Conservation (phyloP, 1,140 invertebrate species). For the Gryon sp. region DNA sequence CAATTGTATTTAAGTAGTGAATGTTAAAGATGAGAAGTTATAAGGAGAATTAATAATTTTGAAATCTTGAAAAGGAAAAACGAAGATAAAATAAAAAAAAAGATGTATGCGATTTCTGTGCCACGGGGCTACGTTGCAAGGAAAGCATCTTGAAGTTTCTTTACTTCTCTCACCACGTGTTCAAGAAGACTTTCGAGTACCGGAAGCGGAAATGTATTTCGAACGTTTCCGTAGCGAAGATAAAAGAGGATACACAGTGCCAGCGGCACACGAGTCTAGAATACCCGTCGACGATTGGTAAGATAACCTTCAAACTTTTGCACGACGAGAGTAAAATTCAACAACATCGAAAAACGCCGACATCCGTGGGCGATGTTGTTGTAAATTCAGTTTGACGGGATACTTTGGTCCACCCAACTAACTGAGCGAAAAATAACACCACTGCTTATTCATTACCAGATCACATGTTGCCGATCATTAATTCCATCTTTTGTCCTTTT, state of each 20-base stretch:
- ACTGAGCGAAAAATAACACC: slow-evolving; percentile 9
- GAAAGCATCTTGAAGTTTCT: slow-evolving; percentile 57
- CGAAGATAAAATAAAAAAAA: background rate
- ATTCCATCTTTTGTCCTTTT: too few species aligned
- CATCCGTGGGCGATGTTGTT: slow-evolving; percentile 12
- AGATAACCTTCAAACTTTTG: slow-evolving; percentile 34
- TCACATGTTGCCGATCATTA: too few species aligned
- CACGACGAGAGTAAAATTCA: slow-evolving; percentile 15
- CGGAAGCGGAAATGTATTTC: slow-evolving; percentile 58
- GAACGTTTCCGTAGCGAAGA: slow-evolving; percentile 45
- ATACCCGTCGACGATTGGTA: slow-evolving; percentile 13
- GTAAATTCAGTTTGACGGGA: slow-evolving; percentile 27
- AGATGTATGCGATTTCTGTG: slow-evolving; percentile 1
- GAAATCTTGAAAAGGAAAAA: too few species aligned
- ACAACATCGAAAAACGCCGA: slow-evolving; percentile 26
- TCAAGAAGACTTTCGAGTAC: slow-evolving; percentile 46
- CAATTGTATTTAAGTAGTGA: too few species aligned
- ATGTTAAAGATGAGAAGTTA: too few species aligned
- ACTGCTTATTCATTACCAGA: slow-evolving; percentile 3
- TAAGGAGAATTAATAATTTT: too few species aligned
- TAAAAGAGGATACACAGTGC: slow-evolving; percentile 49
- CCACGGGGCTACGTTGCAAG: slow-evolving; percentile 42
- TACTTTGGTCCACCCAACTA: slow-evolving; percentile 5
- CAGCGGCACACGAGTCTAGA: slow-evolving; percentile 1
- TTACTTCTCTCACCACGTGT: slow-evolving; percentile 7